These are phyloP conservation scores for Cassiopea xamachana DNA, from an alignment of 30 jellyfish, hydroid and myxozoan genomes.

Conservation along the genomic window DNA sequence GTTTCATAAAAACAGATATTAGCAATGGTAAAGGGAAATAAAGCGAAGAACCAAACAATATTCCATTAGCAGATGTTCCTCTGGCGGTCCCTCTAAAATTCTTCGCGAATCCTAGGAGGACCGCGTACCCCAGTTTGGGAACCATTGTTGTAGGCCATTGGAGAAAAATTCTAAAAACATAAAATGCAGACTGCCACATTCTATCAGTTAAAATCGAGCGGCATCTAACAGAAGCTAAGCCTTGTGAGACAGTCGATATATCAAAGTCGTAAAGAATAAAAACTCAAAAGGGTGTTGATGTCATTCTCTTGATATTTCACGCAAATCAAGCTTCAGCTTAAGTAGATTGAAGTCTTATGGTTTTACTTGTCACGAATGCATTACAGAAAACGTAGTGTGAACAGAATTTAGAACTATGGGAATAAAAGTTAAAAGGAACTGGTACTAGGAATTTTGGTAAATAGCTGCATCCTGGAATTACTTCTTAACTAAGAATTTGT, in stretches of 20 bases:
- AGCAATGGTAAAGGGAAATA: too few relatives aligned
- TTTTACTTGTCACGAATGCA: slow-evolving; percentile 10
- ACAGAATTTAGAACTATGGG: not conserved
- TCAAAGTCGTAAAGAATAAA: not conserved
- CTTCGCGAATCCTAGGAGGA: too few relatives aligned
- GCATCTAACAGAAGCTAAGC: not conserved
- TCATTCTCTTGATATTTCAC: slow-evolving; percentile 30
- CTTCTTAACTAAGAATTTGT: not conserved
- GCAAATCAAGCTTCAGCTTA: not conserved
- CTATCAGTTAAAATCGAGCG: slow-evolving; percentile 28
- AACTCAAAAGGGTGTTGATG: slow-evolving; percentile 64
- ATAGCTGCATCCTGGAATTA: not conserved
- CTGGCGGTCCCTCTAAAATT: too few relatives aligned
- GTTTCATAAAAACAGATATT: too few relatives aligned
- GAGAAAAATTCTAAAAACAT: too few relatives aligned
- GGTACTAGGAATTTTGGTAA: not conserved
- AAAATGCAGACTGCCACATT: slow-evolving; percentile 19
- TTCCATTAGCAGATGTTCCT: too few relatives aligned
- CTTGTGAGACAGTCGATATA: not conserved
- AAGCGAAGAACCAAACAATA: too few relatives aligned
- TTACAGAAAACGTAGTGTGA: not conserved
- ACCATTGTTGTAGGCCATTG: too few relatives aligned
- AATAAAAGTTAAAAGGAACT: not conserved
- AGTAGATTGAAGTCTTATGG: slow-evolving; percentile 28
- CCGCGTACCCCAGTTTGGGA: too few relatives aligned